phyloP scores from a whole-genome alignment of 2,797 vertebrate genomes.

The Schizothorax lantsangensis region DNA sequence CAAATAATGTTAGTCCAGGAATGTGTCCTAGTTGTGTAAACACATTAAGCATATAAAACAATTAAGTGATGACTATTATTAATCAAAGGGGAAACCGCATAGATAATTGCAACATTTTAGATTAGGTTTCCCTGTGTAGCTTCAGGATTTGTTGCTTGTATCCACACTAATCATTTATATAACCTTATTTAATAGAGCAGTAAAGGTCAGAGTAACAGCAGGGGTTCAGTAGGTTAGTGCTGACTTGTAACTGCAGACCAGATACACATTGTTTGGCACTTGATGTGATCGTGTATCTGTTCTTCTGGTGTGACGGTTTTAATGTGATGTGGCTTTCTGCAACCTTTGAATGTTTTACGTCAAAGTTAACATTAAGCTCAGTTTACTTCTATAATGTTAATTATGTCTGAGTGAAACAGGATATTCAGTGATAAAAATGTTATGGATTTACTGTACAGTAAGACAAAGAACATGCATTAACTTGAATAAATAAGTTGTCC shows the following conservation, averaged over 20 bases:
- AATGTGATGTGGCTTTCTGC: background rate
- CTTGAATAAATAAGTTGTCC: background rate
- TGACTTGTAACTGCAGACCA: background rate
- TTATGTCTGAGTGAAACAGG: background rate
- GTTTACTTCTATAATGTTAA: background rate
- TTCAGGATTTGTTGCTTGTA: background rate
- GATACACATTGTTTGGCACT: background rate
- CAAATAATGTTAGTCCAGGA: background rate
- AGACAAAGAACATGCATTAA: background rate
- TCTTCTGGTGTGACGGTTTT: slow-evolving; percentile 3
- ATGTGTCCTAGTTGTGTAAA: background rate
- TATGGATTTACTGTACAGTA: background rate
- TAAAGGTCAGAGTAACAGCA: slow-evolving; percentile 33
- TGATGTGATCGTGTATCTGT: background rate
- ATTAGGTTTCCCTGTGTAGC: background rate
- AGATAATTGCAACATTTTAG: background rate
- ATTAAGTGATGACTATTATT: background rate
- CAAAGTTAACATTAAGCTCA: background rate
- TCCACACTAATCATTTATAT: background rate
- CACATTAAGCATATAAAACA: background rate
- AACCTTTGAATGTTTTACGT: slow-evolving; percentile 11
- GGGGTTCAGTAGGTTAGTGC: slow-evolving; percentile 8
- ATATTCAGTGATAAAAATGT: background rate
- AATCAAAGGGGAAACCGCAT: background rate
- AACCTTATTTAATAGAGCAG: slow-evolving; percentile 11